phyloP scores from a whole-genome alignment of 2,888 invertebrate genomes.

The Drosophila anomelani region DNA sequence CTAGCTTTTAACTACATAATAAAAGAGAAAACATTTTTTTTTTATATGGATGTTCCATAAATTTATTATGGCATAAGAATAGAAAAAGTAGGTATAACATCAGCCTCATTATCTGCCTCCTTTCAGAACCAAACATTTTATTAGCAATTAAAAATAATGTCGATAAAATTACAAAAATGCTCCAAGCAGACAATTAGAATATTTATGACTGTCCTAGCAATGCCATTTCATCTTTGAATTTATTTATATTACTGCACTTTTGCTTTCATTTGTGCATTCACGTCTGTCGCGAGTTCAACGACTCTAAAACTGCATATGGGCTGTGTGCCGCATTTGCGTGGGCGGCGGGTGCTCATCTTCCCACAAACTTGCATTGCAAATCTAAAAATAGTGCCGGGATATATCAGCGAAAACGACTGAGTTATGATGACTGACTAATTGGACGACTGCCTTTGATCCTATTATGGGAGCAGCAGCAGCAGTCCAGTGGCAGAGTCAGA shows the following conservation, averaged over 20 bases:
- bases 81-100: too few relatives aligned
- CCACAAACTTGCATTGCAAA: not conserved
- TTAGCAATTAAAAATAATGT: not conserved
- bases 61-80: too few relatives aligned
- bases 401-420: slow-evolving; percentile 4
- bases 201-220: slow-evolving; percentile 1
- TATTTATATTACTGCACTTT: slow-evolving; percentile 43
- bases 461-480: slow-evolving; percentile 46
- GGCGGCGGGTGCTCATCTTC: slow-evolving; percentile 1
- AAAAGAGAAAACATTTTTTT: not conserved
- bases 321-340: slow-evolving; percentile 14
- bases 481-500: slow-evolving; percentile 10
- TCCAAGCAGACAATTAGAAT: not conserved
- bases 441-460: slow-evolving; percentile 54
- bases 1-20: too few relatives aligned
- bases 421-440: slow-evolving; percentile 44
- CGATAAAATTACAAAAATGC: too few relatives aligned
- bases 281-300: slow-evolving; percentile 55
- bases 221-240: slow-evolving; percentile 6
- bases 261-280: slow-evolving; percentile 30
- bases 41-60: too few relatives aligned
- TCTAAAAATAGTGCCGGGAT: slow-evolving; percentile 49
- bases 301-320: slow-evolving; percentile 46
- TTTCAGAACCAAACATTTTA: not conserved
- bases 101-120: not conserved